Conservation (phyloP, 2,888 invertebrate genomes). For the Hydrotaea diabolus region DNA sequence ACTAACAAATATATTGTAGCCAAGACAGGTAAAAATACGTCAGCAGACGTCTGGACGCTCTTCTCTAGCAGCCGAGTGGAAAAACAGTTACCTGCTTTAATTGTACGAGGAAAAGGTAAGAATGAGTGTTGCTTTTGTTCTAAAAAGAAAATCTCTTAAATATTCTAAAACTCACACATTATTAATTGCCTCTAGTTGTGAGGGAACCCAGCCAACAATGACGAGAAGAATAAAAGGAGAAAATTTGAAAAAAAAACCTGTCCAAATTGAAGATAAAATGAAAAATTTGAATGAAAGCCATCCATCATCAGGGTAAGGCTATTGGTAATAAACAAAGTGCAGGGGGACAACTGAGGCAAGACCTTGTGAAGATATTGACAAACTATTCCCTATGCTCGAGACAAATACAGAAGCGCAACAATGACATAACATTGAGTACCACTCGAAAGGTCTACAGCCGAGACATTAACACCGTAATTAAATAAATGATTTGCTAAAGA, state of each 20-base stretch:
- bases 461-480: background rate
- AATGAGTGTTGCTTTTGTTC: background rate
- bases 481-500: background rate
- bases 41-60: slow-evolving; percentile 34
- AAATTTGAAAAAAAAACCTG: background rate
- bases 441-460: no score
- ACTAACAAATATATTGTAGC: slow-evolving; percentile 6
- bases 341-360: no score
- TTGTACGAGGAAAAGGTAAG: no score
- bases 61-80: no score
- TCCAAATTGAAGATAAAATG: background rate
- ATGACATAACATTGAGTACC: background rate
- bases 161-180: slow-evolving; percentile 37
- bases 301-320: slow-evolving; percentile 11
- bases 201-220: slow-evolving; percentile 3
- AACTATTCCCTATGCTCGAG: background rate
- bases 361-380: background rate
- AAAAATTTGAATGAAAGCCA: slow-evolving; percentile 38
- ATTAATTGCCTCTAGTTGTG: slow-evolving; percentile 26
- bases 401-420: background rate
- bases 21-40: background rate
- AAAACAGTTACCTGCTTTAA: background rate
- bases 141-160: slow-evolving; percentile 27
- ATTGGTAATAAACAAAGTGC: background rate
- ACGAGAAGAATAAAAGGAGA: slow-evolving; percentile 23